Percentiles rank a stretch among this genome's conserved stretches.
phyloP scores from a whole-genome alignment of 2,888 invertebrate genomes.

The Thymelicus lineola region DNA sequence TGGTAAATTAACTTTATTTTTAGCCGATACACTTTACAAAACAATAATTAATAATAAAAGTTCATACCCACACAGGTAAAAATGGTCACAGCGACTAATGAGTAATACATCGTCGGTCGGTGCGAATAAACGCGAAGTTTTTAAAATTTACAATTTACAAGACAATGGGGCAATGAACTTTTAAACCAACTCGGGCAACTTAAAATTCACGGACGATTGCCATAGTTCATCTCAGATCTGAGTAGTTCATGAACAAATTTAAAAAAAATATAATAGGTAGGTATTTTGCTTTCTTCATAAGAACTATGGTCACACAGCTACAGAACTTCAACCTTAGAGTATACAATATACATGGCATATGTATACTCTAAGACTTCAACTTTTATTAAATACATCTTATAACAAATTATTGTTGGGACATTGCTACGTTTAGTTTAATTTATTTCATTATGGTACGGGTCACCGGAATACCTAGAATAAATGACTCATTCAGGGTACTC shows the following conservation, averaged over 20 bases:
- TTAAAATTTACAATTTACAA: slow-evolving; percentile 24
- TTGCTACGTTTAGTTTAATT: too few relatives aligned
- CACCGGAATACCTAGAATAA: too few relatives aligned
- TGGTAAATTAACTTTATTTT: slow-evolving; percentile 41
- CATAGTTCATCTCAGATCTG: background rate
- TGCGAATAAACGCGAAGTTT: slow-evolving; percentile 41
- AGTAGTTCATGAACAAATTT: background rate
- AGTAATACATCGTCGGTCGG: background rate
- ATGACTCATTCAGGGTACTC: too few relatives aligned
- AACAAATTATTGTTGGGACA: too few relatives aligned
- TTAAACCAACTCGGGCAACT: slow-evolving; percentile 46
- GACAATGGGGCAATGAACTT: slow-evolving; percentile 51
- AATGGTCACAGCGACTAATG: slow-evolving; percentile 2
- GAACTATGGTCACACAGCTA: too few relatives aligned
- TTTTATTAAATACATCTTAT: too few relatives aligned
- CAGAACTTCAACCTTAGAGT: too few relatives aligned
- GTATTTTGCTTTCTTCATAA: too few relatives aligned
- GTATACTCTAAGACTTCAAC: too few relatives aligned
- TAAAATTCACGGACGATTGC: slow-evolving; percentile 44
- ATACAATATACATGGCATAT: too few relatives aligned
- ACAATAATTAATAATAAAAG: slow-evolving; percentile 15
- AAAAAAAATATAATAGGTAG: too few relatives aligned
- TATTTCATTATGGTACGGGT: too few relatives aligned
- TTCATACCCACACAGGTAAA: background rate
- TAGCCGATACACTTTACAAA: slow-evolving; percentile 29